Evolutionary conservation across 2,113 vertebrate genomes (phyloP).

Genomic region (Haemorhous mexicanus): DNA sequence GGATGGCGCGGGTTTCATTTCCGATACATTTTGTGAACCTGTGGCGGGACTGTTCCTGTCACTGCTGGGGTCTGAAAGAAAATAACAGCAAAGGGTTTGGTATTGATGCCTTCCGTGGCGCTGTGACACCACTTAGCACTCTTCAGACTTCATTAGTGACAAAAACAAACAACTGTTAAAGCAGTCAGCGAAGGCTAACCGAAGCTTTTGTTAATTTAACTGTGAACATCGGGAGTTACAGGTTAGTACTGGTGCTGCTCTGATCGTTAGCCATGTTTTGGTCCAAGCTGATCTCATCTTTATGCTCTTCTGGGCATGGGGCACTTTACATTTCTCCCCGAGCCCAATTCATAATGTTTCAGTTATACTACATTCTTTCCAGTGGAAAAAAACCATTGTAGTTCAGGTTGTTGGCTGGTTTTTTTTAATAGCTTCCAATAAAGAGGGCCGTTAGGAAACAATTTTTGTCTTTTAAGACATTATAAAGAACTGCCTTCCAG

Average conservation of each 20-base stretch:
- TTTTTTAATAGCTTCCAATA: conserved; percentile 33
- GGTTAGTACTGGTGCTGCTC: conserved; percentile 59
- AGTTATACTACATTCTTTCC: not conserved
- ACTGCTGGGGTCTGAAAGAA: conserved; percentile 89
- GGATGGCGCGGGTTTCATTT: conserved; percentile 82
- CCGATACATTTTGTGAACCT: conserved; percentile 93
- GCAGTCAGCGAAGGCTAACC: conserved; percentile 68
- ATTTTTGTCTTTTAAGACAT: not conserved
- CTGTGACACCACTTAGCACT: conserved; percentile 53
- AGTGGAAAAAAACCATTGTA: not conserved
- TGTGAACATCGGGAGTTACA: conserved; percentile 44
- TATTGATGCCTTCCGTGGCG: conserved; percentile 30
- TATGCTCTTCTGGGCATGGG: conserved; percentile 14
- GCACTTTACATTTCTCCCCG: conserved; percentile 32
- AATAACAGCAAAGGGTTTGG: conserved; percentile 72
- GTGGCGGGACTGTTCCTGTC: conserved; percentile 83
- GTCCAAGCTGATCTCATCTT: conserved; percentile 24
- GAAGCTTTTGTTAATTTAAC: conserved; percentile 67
- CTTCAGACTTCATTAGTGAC: conserved; percentile 73
- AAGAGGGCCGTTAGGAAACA: not conserved
- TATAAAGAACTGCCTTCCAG: conserved; percentile 38
- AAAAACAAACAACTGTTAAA: conserved; percentile 74
- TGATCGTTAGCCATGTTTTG: conserved; percentile 19
- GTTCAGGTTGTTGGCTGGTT: not conserved
- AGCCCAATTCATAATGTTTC: conserved; percentile 23